Base-by-base conservation (phyloP, 2,888 invertebrate species). In the Hirtodrosophila duncani region DNA sequence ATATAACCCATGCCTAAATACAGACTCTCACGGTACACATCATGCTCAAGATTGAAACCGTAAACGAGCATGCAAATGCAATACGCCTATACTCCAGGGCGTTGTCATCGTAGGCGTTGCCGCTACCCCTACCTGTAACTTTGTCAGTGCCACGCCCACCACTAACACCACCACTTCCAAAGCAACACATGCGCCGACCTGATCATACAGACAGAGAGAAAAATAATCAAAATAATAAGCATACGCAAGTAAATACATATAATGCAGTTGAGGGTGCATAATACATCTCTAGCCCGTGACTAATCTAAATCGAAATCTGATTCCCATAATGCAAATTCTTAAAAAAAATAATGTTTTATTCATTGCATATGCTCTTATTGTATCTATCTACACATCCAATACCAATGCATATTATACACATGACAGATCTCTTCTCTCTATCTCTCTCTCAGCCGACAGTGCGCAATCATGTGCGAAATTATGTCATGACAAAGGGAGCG, bases 111-210 rank as follows among this genome's bases (percentile, higher is more conserved):
- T n/a, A n/a, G n/a, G n/a, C n/a, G n/a, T 24, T 31, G 21, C 33
- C 30, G 33, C 18, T 27, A 20, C 50, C 42, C 38, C 59, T 69
- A 75, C 77, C 80, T 77, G 62, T 21, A 17, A 26, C 50, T 39
- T 36, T 62, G 20, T 46, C 64, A 30, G 46, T 38, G 49, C 42
- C 74, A 77, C 79, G 80, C 77, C 79, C 84, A 65, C 58, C 82
- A 60, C 62, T 48, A 42, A 21, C 45, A 45, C 48, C 60, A 60
- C 52, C 53, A 51, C 69, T 67, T 62, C 71, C 74, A 70, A 83
- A 84, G 67, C 71, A 83, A 71, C 84, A 84, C 80, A 84, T 79
- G 39, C 85, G 85, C 42, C 84, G 84, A 77, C 84, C 84, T 84
- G 67, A 45, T 11, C 13, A 27, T 55, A 43, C 16, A 66, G 24